A percentile compares a stretch with the other conserved stretches of the same genome.
Conservation (phyloP, 2,888 invertebrate genomes). For the Sialis fuliginosa region DNA sequence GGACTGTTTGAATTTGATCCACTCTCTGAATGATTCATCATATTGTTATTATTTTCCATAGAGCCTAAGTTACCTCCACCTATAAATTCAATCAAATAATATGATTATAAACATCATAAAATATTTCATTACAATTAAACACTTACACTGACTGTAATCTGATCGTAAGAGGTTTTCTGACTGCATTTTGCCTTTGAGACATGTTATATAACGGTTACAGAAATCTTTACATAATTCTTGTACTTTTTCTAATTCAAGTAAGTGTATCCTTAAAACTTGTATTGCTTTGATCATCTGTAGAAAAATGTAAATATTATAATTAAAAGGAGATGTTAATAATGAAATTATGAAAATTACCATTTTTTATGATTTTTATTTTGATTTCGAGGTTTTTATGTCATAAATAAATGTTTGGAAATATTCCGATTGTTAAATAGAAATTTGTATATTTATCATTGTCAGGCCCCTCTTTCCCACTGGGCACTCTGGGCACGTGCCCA, state of each 20-base stretch:
- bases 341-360: too few relatives aligned
- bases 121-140: not conserved
- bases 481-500: too few relatives aligned
- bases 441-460: too few relatives aligned
- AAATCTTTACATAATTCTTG: slow-evolving; percentile 90
- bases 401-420: too few relatives aligned
- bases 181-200: slow-evolving; percentile 80
- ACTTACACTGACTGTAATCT: slow-evolving; percentile 49
- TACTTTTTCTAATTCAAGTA: slow-evolving; percentile 84
- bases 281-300: slow-evolving; percentile 69
- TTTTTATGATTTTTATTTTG: too few relatives aligned
- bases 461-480: too few relatives aligned
- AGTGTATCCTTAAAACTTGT: slow-evolving; percentile 81
- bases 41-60: slow-evolving; percentile 26
- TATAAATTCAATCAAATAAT: not conserved
- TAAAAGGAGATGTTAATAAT: too few relatives aligned
- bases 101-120: not conserved
- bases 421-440: too few relatives aligned
- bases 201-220: slow-evolving; percentile 82
- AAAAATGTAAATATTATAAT: not conserved
- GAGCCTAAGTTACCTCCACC: slow-evolving; percentile 6
- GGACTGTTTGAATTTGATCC: slow-evolving; percentile 30
- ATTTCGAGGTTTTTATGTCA: too few relatives aligned
- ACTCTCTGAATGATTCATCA: slow-evolving; percentile 26
- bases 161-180: slow-evolving; percentile 69